Evolutionary conservation across 2,797 vertebrate species (phyloP).

Genomic region (Gobionotothen gibberifrons): DNA sequence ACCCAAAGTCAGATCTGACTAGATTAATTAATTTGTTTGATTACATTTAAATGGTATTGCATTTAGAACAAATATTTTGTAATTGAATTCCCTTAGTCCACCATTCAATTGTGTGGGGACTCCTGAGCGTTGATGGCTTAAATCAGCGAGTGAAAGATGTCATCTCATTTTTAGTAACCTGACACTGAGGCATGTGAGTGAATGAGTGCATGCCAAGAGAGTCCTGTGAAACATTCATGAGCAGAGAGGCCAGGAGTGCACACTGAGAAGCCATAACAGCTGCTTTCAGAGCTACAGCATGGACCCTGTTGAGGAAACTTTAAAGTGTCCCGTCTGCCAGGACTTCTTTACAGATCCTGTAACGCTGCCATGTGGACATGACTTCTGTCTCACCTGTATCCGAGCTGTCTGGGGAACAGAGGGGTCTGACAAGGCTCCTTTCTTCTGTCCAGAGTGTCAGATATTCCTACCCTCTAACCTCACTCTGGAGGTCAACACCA

Average conservation of each 20-base stretch:
- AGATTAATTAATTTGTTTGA: background rate
- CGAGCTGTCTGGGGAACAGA: slow-evolving; percentile 80
- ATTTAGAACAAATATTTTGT: background rate
- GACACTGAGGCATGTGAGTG: slow-evolving; percentile 62
- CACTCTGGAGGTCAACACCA: slow-evolving; percentile 71
- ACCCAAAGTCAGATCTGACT: background rate
- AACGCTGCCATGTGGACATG: slow-evolving; percentile 78
- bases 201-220: slow-evolving; percentile 43
- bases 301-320: slow-evolving; percentile 64
- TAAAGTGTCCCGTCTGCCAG: slow-evolving; percentile 83
- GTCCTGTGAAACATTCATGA: slow-evolving; percentile 78
- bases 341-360: slow-evolving; percentile 81
- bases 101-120: slow-evolving; percentile 21
- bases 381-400: slow-evolving; percentile 83
- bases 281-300: slow-evolving; percentile 54
- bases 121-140: slow-evolving; percentile 29
- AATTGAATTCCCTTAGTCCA: slow-evolving; percentile 8
- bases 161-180: slow-evolving; percentile 69
- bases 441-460: slow-evolving; percentile 86
- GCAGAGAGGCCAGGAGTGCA: slow-evolving; percentile 39
- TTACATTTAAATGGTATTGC: background rate
- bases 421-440: slow-evolving; percentile 50
- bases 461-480: slow-evolving; percentile 77
- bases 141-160: slow-evolving; percentile 41
- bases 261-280: slow-evolving; percentile 41